Evolutionary conservation across 2,888 invertebrate genomes (phyloP), one percentile per base, ranked within the genome.

Genomic region (Macaria liturata): DNA sequence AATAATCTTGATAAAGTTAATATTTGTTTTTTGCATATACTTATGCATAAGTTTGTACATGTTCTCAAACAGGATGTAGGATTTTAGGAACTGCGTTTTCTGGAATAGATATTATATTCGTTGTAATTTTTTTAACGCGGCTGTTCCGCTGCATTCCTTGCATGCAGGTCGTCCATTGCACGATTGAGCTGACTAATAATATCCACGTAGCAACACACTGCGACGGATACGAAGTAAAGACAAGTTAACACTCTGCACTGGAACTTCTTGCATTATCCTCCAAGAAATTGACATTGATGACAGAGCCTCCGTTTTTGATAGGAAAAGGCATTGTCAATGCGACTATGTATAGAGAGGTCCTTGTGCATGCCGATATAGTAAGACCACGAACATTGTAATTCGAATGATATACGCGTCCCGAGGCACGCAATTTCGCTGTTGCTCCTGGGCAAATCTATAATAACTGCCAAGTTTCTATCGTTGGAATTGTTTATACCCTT

Each of bases 181-280:
- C 71, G 73, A 75, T 64, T 72, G 68, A 65, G 55, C 71, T 45
- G 59, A 65, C 75, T 80, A 77, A 77, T 78, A 72, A 70, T 70
- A 68, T 67, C 54, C 61, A 64, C 63, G 54, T 59, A 64, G 63
- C 61, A 68, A 71, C 69, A 70, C 57, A 66, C 68, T 44, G 55
- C 53, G 53, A 57, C 56, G 7, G 42, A 37, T 34, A 31, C 20
- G 20, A 20, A 31, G 20, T 48, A 53, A 64, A 44, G 57, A 52
- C 43, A 20, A 20, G 20, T 20, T 20, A 1, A 20, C 20, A 20
- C n/a, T n/a, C n/a, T n/a, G n/a, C n/a, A n/a, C n/a, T n/a, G 2
- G 20, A 20, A 20, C 20, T 20, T 20, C 20, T 20, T 20, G 2
- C 20, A 20, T 20, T 37, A 37, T 37, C 34, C 34, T 37, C 34